Evolutionary conservation across 2,888 invertebrate genomes (phyloP), one percentile per base, ranked within the genome.

Genomic region (Cordilura impudica): DNA sequence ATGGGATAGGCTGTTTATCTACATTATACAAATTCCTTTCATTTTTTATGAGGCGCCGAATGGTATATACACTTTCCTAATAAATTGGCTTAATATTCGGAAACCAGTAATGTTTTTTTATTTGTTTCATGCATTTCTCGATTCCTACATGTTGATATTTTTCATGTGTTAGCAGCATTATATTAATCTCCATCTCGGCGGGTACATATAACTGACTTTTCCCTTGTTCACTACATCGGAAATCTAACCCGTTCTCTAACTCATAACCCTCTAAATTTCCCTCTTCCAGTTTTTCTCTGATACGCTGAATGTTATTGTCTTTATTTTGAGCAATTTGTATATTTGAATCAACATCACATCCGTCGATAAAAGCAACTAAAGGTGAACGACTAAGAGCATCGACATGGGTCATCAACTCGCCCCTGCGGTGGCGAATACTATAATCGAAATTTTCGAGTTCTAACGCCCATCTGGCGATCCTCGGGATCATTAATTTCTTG

Each of bases 401-500:
- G n/a, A n/a, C n/a, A n/a, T n/a, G n/a, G n/a, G n/a, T n/a, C n/a
- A n/a, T n/a, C n/a, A n/a, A n/a, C n/a, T n/a, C n/a, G n/a, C n/a
- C n/a, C n/a, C n/a, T n/a, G n/a, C n/a, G n/a, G n/a, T n/a, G n/a
- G n/a, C n/a, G n/a, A n/a, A n/a, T n/a, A n/a, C n/a, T n/a, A n/a
- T n/a, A n/a, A n/a, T n/a, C n/a, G n/a, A n/a, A n/a, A n/a, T n/a
- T n/a, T n/a, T n/a, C n/a, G n/a, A n/a, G n/a, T n/a, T n/a, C n/a
- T n/a, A n/a, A n/a, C n/a, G n/a, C 69, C 69, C 76, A 76, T 63
- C 76, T 61, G 2, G 73, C 49, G 35, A 47, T 72, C 61, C 60
- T 35, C 49, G 69, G 8, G 51, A 18, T 7, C 67, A 19, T 14
- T 60, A 61, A 16, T 60, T 18, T 83, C 79, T 83, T 39, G 85